Evolutionary conservation across 2,797 vertebrate genomes (phyloP).

Genomic region (Anguilla anguilla): DNA sequence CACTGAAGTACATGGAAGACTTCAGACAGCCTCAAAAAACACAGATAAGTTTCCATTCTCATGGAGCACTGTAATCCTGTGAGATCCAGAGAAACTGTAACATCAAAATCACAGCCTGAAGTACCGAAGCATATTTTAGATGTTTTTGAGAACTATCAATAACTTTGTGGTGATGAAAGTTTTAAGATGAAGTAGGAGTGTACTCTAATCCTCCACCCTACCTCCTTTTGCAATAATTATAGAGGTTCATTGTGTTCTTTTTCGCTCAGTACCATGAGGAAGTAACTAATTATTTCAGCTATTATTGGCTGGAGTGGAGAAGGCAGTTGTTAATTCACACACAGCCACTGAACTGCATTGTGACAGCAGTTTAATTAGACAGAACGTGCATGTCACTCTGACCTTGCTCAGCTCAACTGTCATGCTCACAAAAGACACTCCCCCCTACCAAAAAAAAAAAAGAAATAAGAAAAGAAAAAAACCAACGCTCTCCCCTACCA

Average conservation of each 20-base stretch:
- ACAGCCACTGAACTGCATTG: constrained; percentile 48
- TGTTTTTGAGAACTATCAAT: not conserved
- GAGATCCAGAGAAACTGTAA: not conserved
- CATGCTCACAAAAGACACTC: not conserved
- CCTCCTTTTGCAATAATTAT: constrained; percentile 47
- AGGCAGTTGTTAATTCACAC: constrained; percentile 54
- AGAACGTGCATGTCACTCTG: constrained; percentile 26
- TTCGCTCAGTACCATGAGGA: constrained; percentile 43
- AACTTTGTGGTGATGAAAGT: not conserved
- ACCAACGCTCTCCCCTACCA: not conserved
- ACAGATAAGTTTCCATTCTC: not conserved
- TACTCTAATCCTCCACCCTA: constrained; percentile 4
- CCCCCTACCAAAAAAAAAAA: too few relatives aligned
- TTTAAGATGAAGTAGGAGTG: constrained; percentile 43
- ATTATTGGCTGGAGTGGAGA: constrained; percentile 41
- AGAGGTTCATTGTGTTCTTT: constrained; percentile 64
- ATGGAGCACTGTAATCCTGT: not conserved
- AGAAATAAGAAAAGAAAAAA: not conserved
- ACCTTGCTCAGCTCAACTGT: not conserved
- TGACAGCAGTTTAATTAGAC: constrained; percentile 40
- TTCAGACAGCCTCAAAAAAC: not conserved
- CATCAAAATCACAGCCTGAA: not conserved
- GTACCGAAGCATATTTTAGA: not conserved
- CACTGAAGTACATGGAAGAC: not conserved
- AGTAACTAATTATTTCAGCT: constrained; percentile 39